Conservation (phyloP, 53 echinoderm and acorn worm genomes). For the Pentamera pediparva region DNA sequence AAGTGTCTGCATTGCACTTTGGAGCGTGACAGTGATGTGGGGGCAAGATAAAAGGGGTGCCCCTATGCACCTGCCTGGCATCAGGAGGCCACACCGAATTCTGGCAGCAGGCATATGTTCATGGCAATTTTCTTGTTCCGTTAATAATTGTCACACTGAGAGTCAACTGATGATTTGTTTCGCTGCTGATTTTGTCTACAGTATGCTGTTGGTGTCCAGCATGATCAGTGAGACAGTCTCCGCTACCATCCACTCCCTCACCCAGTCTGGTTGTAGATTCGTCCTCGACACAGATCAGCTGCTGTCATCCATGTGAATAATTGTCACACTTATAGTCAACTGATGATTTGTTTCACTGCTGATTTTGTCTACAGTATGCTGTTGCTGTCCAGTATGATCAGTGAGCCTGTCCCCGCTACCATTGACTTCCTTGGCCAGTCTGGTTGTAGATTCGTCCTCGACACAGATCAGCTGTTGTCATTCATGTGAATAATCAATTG, state of each 20-base stretch:
- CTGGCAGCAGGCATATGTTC: too few relatives aligned
- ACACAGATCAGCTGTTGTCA: conserved; percentile 59
- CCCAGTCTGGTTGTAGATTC: not conserved
- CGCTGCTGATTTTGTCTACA: conserved; percentile 17
- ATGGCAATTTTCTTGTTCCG: too few relatives aligned
- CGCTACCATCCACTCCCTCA: conserved; percentile 3
- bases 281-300: not conserved
- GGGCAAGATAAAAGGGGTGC: too few relatives aligned
- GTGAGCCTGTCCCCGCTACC: conserved; percentile 67
- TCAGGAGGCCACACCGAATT: too few relatives aligned
- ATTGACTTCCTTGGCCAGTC: conserved; percentile 66
- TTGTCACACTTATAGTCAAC: not conserved
- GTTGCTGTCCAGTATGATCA: conserved; percentile 60
- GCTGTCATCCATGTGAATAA: not conserved
- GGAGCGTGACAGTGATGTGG: too few relatives aligned
- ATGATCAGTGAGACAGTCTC: conserved; percentile 73
- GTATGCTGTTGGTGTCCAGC: conserved; percentile 66
- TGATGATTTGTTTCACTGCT: not conserved
- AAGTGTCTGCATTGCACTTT: too few relatives aligned
- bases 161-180: not conserved
- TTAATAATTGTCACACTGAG: not conserved
- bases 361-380: conserved; percentile 53
- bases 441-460: conserved; percentile 56
- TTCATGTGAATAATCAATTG: conserved; percentile 82
- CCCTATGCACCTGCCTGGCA: too few relatives aligned